These are phyloP conservation scores for Oophaga sylvatica DNA, from an alignment of 2,797 vertebrate species.

Conservation along the genomic window DNA sequence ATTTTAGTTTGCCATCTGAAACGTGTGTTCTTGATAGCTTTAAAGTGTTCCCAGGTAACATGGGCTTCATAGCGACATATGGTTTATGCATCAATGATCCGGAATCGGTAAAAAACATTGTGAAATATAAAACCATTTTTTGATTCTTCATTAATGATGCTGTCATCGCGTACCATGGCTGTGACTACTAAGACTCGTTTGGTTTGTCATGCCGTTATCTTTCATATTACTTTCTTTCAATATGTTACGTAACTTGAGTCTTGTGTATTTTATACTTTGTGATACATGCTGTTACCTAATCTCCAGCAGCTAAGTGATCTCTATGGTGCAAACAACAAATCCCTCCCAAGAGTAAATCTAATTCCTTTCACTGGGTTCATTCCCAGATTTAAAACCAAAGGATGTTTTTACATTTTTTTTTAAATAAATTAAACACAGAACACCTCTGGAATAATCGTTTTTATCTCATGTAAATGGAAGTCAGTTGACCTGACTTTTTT, in stretches of 20 bases:
- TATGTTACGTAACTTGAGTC: neutral
- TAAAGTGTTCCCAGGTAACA: neutral
- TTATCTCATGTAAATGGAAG: neutral
- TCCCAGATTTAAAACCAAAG: constrained; percentile 73
- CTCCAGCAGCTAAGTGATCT: constrained; percentile 31
- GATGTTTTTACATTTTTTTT: constrained; percentile 70
- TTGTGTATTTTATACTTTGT: neutral
- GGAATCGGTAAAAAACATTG: neutral
- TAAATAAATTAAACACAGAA: constrained; percentile 62
- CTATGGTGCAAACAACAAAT: constrained; percentile 34
- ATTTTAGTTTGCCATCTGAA: neutral
- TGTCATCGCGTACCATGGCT: neutral
- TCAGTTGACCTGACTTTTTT: neutral
- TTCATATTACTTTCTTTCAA: neutral
- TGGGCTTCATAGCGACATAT: neutral
- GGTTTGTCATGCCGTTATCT: neutral
- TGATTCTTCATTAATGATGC: neutral
- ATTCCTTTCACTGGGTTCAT: neutral
- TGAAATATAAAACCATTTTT: neutral
- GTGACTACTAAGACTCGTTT: neutral
- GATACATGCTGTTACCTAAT: neutral
- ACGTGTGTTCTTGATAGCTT: constrained; percentile 5
- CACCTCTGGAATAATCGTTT: constrained; percentile 23
- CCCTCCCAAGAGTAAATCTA: neutral
- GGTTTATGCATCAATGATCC: neutral